Conservation (phyloP, 1,140 invertebrate species). For the Macrobrachium rosenbergii region DNA sequence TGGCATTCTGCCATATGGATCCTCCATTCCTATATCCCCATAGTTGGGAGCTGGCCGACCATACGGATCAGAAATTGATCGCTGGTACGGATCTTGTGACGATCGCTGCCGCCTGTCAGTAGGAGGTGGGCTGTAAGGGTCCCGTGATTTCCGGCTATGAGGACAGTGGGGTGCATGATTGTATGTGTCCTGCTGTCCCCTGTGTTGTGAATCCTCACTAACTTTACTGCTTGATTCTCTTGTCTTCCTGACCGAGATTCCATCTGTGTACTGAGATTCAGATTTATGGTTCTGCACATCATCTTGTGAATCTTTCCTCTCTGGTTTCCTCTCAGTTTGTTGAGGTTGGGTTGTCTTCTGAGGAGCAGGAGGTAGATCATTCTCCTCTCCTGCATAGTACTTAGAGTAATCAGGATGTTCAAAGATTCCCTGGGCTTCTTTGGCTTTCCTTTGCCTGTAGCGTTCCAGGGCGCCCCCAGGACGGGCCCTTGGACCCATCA, state of each 20-base stretch:
- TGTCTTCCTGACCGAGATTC: background rate
- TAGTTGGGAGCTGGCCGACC: background rate
- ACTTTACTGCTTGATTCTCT: background rate
- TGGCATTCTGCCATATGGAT: background rate
- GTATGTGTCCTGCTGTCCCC: background rate
- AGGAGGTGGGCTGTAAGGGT: background rate
- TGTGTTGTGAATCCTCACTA: background rate
- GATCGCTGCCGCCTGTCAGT: background rate
- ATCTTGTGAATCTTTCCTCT: no score
- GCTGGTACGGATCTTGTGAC: background rate
- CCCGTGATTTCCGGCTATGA: background rate
- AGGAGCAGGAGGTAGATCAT: no score
- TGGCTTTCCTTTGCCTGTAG: conserved; percentile 35
- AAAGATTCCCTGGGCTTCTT: conserved; percentile 3
- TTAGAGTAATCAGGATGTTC: background rate
- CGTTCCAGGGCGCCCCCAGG: conserved; percentile 21
- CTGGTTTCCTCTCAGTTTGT: no score
- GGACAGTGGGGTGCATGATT: background rate
- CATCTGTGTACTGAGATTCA: background rate
- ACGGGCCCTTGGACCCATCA: background rate
- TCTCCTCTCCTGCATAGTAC: background rate
- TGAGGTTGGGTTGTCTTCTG: no score
- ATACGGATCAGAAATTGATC: background rate
- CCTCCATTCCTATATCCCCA: background rate
- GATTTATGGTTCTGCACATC: no score